Base-by-base conservation (phyloP, 2,797 vertebrate genomes). In the Chromobotia macracanthus region DNA sequence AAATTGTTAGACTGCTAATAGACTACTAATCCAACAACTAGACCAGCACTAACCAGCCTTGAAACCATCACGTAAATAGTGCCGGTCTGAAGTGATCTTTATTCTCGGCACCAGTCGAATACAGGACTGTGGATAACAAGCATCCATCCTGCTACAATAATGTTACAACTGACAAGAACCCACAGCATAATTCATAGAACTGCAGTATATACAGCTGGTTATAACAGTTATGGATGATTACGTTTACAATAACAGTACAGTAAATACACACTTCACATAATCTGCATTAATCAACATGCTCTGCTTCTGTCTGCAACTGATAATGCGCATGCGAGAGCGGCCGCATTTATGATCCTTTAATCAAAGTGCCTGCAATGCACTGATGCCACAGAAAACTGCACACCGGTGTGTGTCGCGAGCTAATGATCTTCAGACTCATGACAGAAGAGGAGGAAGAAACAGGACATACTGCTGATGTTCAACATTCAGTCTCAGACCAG, bases 221-320 rank as follows among this genome's bases (percentile, higher is more conserved):
- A 67, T 67, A 58, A 67, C 44, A 50, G 25, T 67, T 76, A 25
- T 56, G 50, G 1, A 9, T 66, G 63, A 76, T 66, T 56, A 25
- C 60, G 64, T 64, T 60, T 38, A 50, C 23, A 63, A 21, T 12
- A 74, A 60, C 74, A 19, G 41, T 76, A 66, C 56, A 67, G 31
- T 28, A 76, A 76, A 44, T 35, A 19, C 48, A 21, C 61, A 44
- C 53, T 55, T 38, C 60, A 61, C 60, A 53, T 51, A 28, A 19
- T 18, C 58, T 10, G 41, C 74, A 67, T 77, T 77, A 56, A 56
- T 67, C 7, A 21, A 35, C 51, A 19, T 16, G 75, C 66, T 61
- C 66, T 56, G 61, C 75, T 70, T 78, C 66, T 78, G 75, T 68
- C 74, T 67, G 51, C 11, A 0, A 51, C 51, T 56, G 38, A 76